Evolutionary conservation across 2,888 invertebrate species (phyloP), one percentile per base, ranked within the genome.

Genomic region (Agrotis puta): DNA sequence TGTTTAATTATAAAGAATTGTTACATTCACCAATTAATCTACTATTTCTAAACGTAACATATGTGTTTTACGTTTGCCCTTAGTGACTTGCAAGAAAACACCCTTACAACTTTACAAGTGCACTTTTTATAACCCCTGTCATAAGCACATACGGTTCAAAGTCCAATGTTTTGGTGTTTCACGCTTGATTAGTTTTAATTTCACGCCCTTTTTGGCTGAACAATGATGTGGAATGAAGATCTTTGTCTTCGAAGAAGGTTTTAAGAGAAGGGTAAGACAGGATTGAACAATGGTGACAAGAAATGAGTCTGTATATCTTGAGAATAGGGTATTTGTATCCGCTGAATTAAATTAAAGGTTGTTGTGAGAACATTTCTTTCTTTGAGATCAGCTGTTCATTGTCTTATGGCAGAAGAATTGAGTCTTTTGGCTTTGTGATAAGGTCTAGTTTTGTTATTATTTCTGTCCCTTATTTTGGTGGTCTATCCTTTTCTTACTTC

Each of bases 191-290:
- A 87, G 84, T 88, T 89, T 89, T 88, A 86, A 88, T 87, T 88
- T 87, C 82, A 87, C 89, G 89, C 90, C 91, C 89, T 90, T 92
- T 90, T 89, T 85, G 92, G 92, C 91, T 93, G 93, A 92, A 93
- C 91, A 92, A 89, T 87, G 86, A 82, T 77, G 89, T 91, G 93
- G 91, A 92, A 81, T 81, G 91, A 91, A 92, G 93, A 94, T 89
- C 88, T 89, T 83, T 82, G 83, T 83, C 88, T 89, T 85, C 59
- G 18, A 45, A 64, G 69, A 59, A 47, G 54, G 70, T n/a, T 43
- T 63, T 72, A 61, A 22, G 82, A 80, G 79, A 54, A 79, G 79
- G 82, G 68, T 74, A 58, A 39, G 79, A 69, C 69, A 56, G 27
- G 24, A 13, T 13, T 7, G 57, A 64, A 81, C 66, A 70, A 66